These are phyloP conservation scores for Pontoporia blainvillei DNA, from an alignment of 2,113 vertebrate species.

Conservation along the genomic window DNA sequence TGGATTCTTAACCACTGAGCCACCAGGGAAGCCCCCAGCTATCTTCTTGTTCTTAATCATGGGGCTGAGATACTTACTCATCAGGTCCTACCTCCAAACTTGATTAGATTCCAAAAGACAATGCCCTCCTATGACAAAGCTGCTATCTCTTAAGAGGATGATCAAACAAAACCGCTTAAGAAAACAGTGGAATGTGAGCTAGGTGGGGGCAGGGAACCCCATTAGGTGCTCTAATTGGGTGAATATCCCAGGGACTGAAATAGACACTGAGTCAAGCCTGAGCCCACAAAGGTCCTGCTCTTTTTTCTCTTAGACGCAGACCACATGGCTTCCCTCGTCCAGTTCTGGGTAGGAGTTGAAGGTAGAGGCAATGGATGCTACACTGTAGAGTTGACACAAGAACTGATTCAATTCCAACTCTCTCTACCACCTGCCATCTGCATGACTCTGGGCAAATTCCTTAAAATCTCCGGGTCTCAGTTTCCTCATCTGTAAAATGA, in stretches of 20 bases:
- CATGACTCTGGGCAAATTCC: background rate
- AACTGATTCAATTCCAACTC: background rate
- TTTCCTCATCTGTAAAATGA: background rate
- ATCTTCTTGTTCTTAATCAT: background rate
- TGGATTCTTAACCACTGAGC: too few species aligned
- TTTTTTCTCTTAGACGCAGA: background rate
- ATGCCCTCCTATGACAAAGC: background rate
- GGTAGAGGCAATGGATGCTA: rapidly evolving
- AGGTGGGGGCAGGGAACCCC: background rate
- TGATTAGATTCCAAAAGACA: background rate
- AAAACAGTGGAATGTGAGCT: background rate
- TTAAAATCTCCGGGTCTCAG: background rate
- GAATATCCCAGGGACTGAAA: background rate
- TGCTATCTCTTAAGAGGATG: background rate
- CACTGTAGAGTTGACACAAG: too few species aligned
- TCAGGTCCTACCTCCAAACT: too few species aligned
- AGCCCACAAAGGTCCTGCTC: background rate
- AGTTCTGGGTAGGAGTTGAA: background rate
- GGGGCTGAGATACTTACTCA: background rate
- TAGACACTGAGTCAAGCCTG: background rate
- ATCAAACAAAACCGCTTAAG: background rate
- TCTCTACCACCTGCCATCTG: background rate
- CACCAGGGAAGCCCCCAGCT: background rate
- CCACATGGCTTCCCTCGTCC: background rate
- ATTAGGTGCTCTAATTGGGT: background rate